Percentiles rank a stretch among this genome's conserved stretches.
These are phyloP conservation scores for Thecophora atra DNA, from an alignment of 2,888 invertebrate species.

Conservation along the genomic window DNA sequence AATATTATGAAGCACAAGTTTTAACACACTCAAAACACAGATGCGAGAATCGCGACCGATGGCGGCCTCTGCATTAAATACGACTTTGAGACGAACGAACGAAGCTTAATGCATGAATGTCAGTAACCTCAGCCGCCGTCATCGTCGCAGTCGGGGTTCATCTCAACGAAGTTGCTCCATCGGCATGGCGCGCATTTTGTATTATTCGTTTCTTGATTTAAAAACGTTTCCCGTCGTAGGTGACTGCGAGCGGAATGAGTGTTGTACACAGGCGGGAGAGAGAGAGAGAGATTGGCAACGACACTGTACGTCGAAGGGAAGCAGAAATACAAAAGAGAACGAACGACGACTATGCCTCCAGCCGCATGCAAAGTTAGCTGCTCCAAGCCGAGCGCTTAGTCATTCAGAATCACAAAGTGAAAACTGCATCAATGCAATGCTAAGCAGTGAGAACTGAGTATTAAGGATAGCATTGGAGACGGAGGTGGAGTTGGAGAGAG, in stretches of 20 bases:
- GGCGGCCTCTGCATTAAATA: neutral
- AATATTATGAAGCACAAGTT: too few relatives aligned
- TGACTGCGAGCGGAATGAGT: constrained; percentile 21
- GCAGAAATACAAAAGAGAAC: constrained; percentile 19
- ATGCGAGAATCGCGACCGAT: too few relatives aligned
- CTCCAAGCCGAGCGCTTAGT: constrained; percentile 28
- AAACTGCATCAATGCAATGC: constrained; percentile 34
- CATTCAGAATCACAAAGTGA: constrained; percentile 36
- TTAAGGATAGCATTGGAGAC: neutral
- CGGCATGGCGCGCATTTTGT: constrained; percentile 7
- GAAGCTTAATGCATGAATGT: constrained; percentile 13
- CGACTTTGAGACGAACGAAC: neutral
- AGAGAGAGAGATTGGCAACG: neutral
- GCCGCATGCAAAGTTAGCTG: constrained; percentile 23
- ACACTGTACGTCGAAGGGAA: neutral
- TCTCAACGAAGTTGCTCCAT: constrained; percentile 21
- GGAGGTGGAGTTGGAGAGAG: neutral
- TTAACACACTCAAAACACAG: too few relatives aligned
- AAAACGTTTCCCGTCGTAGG: constrained; percentile 6
- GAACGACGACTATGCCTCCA: constrained; percentile 8
- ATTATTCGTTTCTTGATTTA: constrained; percentile 12
- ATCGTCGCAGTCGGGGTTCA: constrained; percentile 33
- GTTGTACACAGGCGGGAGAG: neutral
- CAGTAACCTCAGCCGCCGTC: constrained; percentile 15
- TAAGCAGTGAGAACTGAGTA: neutral